These are phyloP conservation scores for Eunapius fragilis DNA, from an alignment of 37 sponge, comb jelly and placozoan species.

Conservation along the genomic window DNA sequence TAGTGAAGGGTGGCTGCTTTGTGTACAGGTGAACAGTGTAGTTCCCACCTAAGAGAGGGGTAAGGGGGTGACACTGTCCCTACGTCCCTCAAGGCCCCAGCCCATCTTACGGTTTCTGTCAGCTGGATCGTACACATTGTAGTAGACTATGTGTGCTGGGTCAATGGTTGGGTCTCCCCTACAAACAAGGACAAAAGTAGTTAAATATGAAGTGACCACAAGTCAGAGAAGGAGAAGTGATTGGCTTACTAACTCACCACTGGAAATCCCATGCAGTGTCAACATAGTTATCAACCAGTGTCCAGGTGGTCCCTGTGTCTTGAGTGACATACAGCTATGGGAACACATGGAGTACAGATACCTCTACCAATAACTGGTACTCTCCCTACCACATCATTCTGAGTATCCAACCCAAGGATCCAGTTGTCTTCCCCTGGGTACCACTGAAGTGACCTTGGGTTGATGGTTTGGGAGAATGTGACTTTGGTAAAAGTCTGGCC, in stretches of 20 bases:
- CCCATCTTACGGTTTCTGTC: constrained; percentile 8
- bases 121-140: constrained; percentile 48
- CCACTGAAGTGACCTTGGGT: constrained; percentile 39
- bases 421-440: constrained; percentile 31
- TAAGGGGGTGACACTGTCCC: not conserved
- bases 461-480: constrained; percentile 27
- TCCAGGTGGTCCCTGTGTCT: constrained; percentile 35
- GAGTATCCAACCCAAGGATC: constrained; percentile 34
- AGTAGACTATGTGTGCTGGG: constrained; percentile 12
- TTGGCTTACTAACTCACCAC: constrained; percentile 22
- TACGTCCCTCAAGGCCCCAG: not conserved
- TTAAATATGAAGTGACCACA: not conserved
- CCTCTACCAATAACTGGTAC: too few relatives aligned
- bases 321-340: constrained; percentile 46
- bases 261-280: constrained; percentile 8
- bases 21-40: constrained; percentile 43
- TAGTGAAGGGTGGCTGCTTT: constrained; percentile 30
- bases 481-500: constrained; percentile 28
- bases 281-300: constrained; percentile 39
- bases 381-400: constrained; percentile 8
- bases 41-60: constrained; percentile 4
- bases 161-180: constrained; percentile 47
- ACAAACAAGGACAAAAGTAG: constrained; percentile 4
- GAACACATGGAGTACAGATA: too few relatives aligned
- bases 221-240: too few relatives aligned